These are phyloP conservation scores for Myxocyprinus asiaticus DNA, from an alignment of 2,113 vertebrate genomes.

Conservation along the genomic window DNA sequence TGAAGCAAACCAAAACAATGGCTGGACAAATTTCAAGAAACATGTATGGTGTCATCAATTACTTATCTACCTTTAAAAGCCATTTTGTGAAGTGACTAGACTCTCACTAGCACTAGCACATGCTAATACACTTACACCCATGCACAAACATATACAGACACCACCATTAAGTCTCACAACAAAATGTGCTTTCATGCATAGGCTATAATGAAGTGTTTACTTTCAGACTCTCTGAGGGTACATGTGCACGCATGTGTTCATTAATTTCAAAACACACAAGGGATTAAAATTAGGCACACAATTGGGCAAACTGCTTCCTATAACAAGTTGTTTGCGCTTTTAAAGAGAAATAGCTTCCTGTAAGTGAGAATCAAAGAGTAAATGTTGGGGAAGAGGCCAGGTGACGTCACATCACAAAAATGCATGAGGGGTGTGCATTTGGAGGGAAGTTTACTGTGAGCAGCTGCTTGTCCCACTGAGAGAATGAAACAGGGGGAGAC, in stretches of 20 bases:
- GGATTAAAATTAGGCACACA: conserved; percentile 2
- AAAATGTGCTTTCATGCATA: conserved; percentile 8
- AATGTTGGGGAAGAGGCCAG: neutral
- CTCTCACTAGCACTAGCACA: neutral
- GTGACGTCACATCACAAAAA: conserved; percentile 69
- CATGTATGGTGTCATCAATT: no score
- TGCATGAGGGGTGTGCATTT: conserved; percentile 51
- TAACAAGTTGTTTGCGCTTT: no score
- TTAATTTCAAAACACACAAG: conserved; percentile 37
- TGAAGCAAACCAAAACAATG: conserved; percentile 18
- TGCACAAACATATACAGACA: neutral
- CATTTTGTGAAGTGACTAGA: conserved; percentile 2
- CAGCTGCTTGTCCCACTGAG: conserved; percentile 61
- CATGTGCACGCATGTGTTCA: neutral
- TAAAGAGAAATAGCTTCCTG: neutral
- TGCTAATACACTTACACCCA: neutral
- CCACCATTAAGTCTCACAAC: neutral
- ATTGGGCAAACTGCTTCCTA: neutral
- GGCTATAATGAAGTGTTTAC: neutral
- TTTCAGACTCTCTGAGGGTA: neutral
- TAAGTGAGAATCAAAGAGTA: conserved; percentile 29
- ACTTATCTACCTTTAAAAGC: conserved; percentile 27
- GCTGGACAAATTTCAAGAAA: neutral
- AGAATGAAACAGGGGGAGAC: conserved; percentile 56
- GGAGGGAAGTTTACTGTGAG: conserved; percentile 50